phyloP scores from a whole-genome alignment of 2,888 invertebrate species.

The Leptinotarsa juncta region DNA sequence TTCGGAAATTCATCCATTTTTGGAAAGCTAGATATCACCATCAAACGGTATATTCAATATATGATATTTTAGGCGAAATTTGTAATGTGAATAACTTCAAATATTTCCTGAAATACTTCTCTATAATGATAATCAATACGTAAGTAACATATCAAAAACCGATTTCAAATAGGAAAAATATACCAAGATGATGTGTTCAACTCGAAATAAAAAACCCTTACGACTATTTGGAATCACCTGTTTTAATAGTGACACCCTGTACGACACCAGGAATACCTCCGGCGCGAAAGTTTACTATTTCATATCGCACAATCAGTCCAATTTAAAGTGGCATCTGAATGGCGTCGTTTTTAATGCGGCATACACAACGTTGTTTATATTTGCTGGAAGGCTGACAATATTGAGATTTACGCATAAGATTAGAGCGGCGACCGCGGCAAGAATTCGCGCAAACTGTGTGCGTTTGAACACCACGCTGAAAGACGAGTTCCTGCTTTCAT shows the following conservation, averaged over 20 bases:
- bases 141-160: no score
- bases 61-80: no score
- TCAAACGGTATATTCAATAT: no score
- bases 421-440: slow-evolving; percentile 20
- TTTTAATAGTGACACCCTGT: not conserved
- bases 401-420: slow-evolving; percentile 48
- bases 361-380: slow-evolving; percentile 52
- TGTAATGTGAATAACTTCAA: no score
- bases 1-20: no score
- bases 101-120: no score
- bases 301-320: slow-evolving; percentile 63
- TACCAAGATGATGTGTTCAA: no score
- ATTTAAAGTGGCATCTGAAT: slow-evolving; percentile 63
- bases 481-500: slow-evolving; percentile 11
- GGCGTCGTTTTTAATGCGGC: slow-evolving; percentile 55
- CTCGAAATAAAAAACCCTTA: no score
- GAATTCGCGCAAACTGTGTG: slow-evolving; percentile 30
- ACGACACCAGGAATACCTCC: slow-evolving; percentile 12
- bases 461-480: slow-evolving; percentile 6
- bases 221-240: no score
- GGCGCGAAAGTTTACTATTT: slow-evolving; percentile 38
- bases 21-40: no score
- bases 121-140: no score
- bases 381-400: slow-evolving; percentile 55
- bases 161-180: no score